phyloP scores from a whole-genome alignment of 2,888 invertebrate species.

The Cantharis lateralis region DNA sequence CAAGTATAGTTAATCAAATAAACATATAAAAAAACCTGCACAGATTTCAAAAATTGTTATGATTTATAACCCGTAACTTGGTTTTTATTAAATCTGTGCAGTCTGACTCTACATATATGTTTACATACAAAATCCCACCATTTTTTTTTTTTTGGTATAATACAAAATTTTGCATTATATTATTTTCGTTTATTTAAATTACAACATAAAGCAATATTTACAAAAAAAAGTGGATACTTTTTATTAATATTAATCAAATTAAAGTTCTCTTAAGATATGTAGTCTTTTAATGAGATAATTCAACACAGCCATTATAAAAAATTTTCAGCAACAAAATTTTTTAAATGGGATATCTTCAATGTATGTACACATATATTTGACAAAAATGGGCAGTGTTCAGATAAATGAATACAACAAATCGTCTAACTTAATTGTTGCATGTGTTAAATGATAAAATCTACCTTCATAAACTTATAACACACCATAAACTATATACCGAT shows the following conservation, averaged over 20 bases:
- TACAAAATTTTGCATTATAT: not conserved
- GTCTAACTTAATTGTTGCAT: constrained; percentile 8
- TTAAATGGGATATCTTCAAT: not conserved
- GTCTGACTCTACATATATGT: not conserved
- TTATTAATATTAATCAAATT: not conserved
- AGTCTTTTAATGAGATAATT: not conserved
- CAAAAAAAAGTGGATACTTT: not conserved
- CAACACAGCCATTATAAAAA: not conserved
- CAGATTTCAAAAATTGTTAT: constrained; percentile 2
- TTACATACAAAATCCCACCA: not conserved
- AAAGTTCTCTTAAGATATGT: not conserved
- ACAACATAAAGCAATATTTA: not conserved
- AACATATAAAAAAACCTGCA: constrained; percentile 3
- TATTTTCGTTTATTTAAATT: not conserved
- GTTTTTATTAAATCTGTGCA: not conserved
- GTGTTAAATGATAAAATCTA: constrained; percentile 27
- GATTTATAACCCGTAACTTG: constrained; percentile 4
- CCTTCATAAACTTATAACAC: constrained; percentile 25
- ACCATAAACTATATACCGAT: constrained; percentile 29
- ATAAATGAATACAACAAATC: constrained; percentile 19
- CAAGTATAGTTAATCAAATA: constrained; percentile 8
- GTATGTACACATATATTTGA: constrained; percentile 19
- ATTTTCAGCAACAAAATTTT: not conserved
- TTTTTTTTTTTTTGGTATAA: not conserved
- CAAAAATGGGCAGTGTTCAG: constrained; percentile 24